Percentiles rank a stretch among this genome's conserved stretches.
These are phyloP conservation scores for Eulemur mongoz DNA, from an alignment of 2,797 vertebrate species.

Conservation along the genomic window DNA sequence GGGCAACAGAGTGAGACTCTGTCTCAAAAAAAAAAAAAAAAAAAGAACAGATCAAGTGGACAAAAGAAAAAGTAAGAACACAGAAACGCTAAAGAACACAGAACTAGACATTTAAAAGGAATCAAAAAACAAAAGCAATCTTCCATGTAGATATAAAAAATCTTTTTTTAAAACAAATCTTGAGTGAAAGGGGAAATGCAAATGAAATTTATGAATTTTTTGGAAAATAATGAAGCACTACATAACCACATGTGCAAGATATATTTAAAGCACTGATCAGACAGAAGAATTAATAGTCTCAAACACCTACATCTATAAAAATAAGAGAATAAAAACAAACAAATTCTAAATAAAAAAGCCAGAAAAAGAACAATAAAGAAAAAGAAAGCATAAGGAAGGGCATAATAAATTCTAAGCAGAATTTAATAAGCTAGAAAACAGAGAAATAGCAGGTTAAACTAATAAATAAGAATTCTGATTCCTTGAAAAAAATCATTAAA, in stretches of 20 bases:
- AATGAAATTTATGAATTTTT: not conserved
- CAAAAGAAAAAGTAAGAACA: not conserved
- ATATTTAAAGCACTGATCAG: not conserved
- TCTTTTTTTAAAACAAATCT: not conserved
- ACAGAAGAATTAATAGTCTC: not conserved
- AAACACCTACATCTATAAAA: not conserved
- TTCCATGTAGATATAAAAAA: not conserved
- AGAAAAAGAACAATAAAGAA: not conserved
- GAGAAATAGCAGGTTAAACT: not conserved
- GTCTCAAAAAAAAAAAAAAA: too few species aligned
- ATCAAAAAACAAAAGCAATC: not conserved
- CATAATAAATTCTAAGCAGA: not conserved
- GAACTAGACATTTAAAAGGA: not conserved
- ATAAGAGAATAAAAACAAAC: not conserved
- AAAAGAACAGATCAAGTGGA: not conserved
- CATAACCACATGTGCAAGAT: not conserved
- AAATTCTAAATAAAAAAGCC: not conserved
- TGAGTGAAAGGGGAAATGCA: not conserved
- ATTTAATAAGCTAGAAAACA: not conserved
- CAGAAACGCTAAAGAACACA: not conserved
- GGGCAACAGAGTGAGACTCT: too few species aligned
- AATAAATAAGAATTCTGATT: not conserved
- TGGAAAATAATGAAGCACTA: not conserved
- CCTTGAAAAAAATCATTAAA: not conserved
- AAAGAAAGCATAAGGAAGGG: not conserved